Evolutionary conservation across 2,888 invertebrate species (phyloP).

Genomic region (Leptinotarsa tumamoca): DNA sequence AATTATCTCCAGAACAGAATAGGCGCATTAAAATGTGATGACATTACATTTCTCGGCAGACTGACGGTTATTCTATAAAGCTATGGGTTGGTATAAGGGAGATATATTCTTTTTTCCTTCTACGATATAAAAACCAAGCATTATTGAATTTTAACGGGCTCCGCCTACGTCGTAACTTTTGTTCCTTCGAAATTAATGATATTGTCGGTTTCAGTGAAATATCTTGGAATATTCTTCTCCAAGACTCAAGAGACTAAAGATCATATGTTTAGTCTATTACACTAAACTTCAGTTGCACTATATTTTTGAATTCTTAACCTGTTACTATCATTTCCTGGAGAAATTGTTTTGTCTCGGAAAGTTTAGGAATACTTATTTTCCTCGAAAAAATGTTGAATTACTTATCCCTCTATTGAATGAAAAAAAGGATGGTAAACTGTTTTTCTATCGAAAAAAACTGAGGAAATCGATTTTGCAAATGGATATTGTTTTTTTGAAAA

Average conservation of each 20-base stretch:
- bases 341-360: no score
- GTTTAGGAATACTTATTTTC: no score
- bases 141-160: constrained; percentile 28
- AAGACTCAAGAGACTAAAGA: neutral
- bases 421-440: no score
- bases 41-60: constrained; percentile 36
- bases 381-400: no score
- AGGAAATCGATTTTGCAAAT: no score
- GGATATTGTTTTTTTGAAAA: no score
- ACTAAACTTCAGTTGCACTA: no score
- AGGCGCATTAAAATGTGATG: constrained; percentile 40
- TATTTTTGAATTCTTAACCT: no score
- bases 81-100: constrained; percentile 31
- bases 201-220: constrained; percentile 7
- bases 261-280: neutral
- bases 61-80: constrained; percentile 31
- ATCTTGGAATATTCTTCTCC: neutral
- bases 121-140: constrained; percentile 30
- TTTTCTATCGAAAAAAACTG: no score
- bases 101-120: constrained; percentile 25
- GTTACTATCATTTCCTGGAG: no score
- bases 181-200: constrained; percentile 12
- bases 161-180: constrained; percentile 23
- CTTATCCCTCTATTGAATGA: no score
- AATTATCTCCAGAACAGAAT: constrained; percentile 24